Percentiles rank a stretch among this genome's conserved stretches.
Conservation (phyloP, 2,888 invertebrate genomes). For the Chaetoderma sp. region DNA sequence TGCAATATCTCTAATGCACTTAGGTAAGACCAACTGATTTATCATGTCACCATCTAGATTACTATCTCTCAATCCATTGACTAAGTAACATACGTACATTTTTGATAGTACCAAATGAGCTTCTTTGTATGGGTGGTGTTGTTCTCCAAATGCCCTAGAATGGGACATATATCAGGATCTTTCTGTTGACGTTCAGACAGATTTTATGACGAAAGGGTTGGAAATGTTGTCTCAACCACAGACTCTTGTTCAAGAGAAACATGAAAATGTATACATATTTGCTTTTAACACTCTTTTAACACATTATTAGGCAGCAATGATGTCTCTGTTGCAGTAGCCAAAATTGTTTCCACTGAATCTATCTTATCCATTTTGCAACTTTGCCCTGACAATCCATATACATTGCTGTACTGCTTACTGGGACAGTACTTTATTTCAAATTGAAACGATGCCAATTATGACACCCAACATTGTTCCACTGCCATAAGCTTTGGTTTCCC, state of each 20-base stretch:
- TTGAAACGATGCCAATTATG: constrained; percentile 18
- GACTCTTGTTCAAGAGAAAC: not conserved
- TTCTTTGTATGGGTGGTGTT: not conserved
- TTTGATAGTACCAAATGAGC: not conserved
- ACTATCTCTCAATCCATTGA: not conserved
- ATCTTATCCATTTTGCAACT: not conserved
- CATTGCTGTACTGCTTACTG: constrained; percentile 15
- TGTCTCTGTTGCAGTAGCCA: not conserved
- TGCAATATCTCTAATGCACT: not conserved
- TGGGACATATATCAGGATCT: not conserved
- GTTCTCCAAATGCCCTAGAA: not conserved
- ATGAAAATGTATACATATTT: not conserved
- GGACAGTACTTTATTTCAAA: constrained; percentile 19
- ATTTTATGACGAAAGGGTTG: not conserved
- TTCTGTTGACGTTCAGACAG: not conserved
- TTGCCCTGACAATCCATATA: constrained; percentile 22
- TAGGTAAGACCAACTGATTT: constrained; percentile 8
- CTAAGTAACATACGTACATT: not conserved
- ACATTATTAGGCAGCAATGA: not conserved
- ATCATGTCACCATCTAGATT: not conserved
- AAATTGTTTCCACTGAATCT: not conserved
- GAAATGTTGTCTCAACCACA: not conserved
- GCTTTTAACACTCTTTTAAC: not conserved
- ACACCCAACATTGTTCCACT: constrained; percentile 30
- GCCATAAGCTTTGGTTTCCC: constrained; percentile 20